Base-by-base conservation (phyloP, 2,888 invertebrate genomes). In the Lycia hirtaria region DNA sequence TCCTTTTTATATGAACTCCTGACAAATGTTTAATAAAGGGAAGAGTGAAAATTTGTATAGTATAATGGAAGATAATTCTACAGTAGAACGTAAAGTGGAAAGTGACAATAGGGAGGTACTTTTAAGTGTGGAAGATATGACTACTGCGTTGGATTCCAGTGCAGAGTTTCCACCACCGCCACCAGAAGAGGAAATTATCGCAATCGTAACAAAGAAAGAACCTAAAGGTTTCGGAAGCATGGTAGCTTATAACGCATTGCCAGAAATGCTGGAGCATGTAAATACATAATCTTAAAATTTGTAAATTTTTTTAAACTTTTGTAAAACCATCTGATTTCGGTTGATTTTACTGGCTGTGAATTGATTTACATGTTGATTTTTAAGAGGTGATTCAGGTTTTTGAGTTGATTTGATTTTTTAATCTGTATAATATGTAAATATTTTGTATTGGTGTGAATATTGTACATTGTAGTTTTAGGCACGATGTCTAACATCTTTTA, bases 1-100 rank as follows among this genome's bases (percentile, higher is more conserved):
- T 83, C 94, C 95, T 0, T 95, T 94, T 79, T 94, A 94, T 60
- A 92, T 95, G 90, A 93, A 93, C 65, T 95, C 95, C 93, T 95
- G 95, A 95, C 95, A 95, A 93, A 95, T 95, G 93, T 94, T 90
- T 76, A 88, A 85, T 63, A 89, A 91, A 62, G 90, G 87, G 65
- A 93, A 93, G 73, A 86, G 91, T 43, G 92, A 92, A 69, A 93
- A 93, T 73, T 87, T 94, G 80, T 94, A 94, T 65, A 92, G 92
- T 76, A 92, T 92, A 58, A 92, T 92, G 92, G 92, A 92, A 68
- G 92, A 92, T 74, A 89, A 77, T 78, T 83, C 88, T 56, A 73
- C 78, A 73, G 90, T 80, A 73, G 91, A 92, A 57, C 87, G 91
- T 73, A 87, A 89, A 71, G 83, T 88, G 62, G 92, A 92, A 77